Percentiles rank a stretch among this genome's conserved stretches.
phyloP scores from a whole-genome alignment of 92 coral and sea anemone species.

The Parazoanthus swiftii region DNA sequence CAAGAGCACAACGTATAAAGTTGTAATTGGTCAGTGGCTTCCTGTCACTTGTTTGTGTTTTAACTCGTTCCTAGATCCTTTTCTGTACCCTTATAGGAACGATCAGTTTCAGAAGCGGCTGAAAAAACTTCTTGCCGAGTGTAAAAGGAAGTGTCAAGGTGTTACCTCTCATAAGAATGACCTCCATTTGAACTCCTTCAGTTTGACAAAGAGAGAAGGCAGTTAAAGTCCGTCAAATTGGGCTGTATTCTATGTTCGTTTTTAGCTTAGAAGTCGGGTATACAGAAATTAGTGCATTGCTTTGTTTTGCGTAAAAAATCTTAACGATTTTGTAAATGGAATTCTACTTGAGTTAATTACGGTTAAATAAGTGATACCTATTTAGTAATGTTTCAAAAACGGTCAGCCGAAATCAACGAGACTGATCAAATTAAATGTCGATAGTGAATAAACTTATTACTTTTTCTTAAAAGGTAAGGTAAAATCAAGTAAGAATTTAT shows the following conservation, averaged over 20 bases:
- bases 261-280: not conserved
- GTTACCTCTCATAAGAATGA: not conserved
- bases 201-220: not conserved
- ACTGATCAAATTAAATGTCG: no score
- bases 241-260: not conserved
- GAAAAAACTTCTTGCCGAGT: conserved; percentile 9
- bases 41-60: conserved; percentile 81
- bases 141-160: not conserved
- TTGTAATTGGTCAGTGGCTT: conserved; percentile 78
- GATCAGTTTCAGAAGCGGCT: conserved; percentile 58
- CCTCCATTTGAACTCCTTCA: not conserved
- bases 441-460: no score
- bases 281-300: not conserved
- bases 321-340: not conserved
- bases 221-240: not conserved
- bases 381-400: not conserved
- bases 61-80: conserved; percentile 75
- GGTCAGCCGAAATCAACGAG: no score
- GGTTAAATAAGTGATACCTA: not conserved
- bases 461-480: no score
- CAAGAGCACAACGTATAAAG: conserved; percentile 70
- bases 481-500: no score
- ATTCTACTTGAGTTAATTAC: no score
- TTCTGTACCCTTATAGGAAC: conserved; percentile 71
- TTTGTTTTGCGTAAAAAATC: not conserved